Base-by-base conservation (phyloP, 2,113 vertebrate species). In the Noctilio leporinus region DNA sequence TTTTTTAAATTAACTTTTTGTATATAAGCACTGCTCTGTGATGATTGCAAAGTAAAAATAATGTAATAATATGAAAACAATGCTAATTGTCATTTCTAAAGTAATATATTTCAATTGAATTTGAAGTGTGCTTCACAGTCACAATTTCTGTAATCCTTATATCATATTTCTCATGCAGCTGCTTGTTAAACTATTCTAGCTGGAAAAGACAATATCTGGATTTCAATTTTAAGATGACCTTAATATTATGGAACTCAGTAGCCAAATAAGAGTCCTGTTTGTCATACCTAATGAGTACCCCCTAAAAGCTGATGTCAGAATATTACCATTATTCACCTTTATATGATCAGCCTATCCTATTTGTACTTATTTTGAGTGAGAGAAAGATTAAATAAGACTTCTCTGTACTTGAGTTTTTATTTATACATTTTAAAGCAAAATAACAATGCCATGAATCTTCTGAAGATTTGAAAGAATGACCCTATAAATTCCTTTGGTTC, bases 321-420 rank as follows among this genome's bases (percentile, higher is more conserved):
- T 95, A 80, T 94, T 83, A 93, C 16, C 45, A 80, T 94, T 95
- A 84, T 86, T 97, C 82, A 97, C 91, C 91, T 95, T 86, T 95
- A 91, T 80, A 67, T 94, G 57, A 93, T 93, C 38, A 72, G 49
- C 22, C 10, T 83, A 62, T 78, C 53, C 64, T 86, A 65, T 89
- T 62, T 65, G 76, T 45, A 49, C 55, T 80, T 28, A 86, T 83
- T 94, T 95, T 30, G 24, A 53, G 28, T 94, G 85, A 94, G 93
- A 92, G 49, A 65, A 88, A 96, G 84, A 96, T 97, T 96, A 96
- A 96, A 89, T 96, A 91, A 94, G 55, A 85, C n/a, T 83, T 73
- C n/a, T 55, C 10, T 67, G 4, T 19, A 70, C 70, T 86, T 97
- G 62, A 78, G 15, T 69, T 94, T 11, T 84, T 73, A 59, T 51